phyloP scores from a whole-genome alignment of 2,113 vertebrate species.

The Otocyon megalotis region DNA sequence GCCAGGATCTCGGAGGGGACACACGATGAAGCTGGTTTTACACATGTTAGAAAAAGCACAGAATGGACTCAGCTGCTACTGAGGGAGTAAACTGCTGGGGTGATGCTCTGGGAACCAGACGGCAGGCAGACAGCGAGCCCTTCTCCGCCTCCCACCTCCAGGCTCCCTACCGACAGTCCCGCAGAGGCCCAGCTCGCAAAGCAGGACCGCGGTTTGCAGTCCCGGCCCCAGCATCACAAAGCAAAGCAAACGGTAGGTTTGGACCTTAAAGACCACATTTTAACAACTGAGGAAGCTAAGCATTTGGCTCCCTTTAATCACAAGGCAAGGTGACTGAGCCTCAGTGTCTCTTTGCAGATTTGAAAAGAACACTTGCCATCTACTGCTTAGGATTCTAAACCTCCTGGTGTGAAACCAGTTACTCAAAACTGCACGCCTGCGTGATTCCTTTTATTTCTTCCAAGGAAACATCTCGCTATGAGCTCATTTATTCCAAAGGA shows the following conservation, averaged over 20 bases:
- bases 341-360: not conserved
- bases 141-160: no score
- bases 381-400: not conserved
- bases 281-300: not conserved
- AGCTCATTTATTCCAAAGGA: not conserved
- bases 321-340: not conserved
- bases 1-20: not conserved
- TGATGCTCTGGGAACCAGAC: not conserved
- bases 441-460: not conserved
- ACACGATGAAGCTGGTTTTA: not conserved
- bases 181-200: not conserved
- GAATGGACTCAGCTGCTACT: not conserved
- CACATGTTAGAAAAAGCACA: not conserved
- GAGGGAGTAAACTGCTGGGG: not conserved
- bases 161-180: not conserved
- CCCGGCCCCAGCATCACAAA: not conserved
- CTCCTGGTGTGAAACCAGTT: not conserved
- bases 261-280: not conserved
- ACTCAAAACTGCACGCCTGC: not conserved
- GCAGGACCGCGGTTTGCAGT: not conserved
- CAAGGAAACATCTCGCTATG: not conserved
- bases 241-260: not conserved
- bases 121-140: not conserved
- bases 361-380: not conserved
- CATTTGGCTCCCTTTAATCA: not conserved